Conservation (phyloP, 2,797 vertebrate genomes). For the Esox masquinongy region DNA sequence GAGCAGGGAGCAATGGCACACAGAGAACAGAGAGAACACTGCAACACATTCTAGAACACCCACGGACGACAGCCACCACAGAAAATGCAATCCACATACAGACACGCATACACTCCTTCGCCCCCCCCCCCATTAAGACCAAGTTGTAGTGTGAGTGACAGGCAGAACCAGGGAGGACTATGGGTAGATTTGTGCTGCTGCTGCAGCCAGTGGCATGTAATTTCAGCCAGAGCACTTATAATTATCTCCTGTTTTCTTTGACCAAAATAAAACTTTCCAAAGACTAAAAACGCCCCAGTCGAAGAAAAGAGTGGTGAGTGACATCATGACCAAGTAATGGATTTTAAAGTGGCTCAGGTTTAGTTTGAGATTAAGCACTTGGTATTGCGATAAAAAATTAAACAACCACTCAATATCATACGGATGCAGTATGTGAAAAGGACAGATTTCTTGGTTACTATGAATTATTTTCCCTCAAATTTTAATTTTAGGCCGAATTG, state of each 20-base stretch:
- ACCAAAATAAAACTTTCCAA: slow-evolving; percentile 46
- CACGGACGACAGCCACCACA: slow-evolving; percentile 15
- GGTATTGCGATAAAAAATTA: neutral
- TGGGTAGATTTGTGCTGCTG: rapidly evolving
- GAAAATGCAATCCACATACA: neutral
- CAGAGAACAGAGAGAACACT: slow-evolving; percentile 8
- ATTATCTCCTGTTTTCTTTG: slow-evolving; percentile 25
- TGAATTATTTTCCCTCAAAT: neutral
- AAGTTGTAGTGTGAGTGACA: slow-evolving; percentile 28
- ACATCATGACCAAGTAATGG: slow-evolving; percentile 51
- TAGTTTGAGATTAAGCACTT: slow-evolving; percentile 5
- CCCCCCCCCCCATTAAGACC: slow-evolving; percentile 1
- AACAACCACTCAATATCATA: neutral
- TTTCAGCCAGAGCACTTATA: slow-evolving; percentile 31
- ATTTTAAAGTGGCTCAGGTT: slow-evolving; percentile 1
- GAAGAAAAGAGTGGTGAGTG: slow-evolving; percentile 43
- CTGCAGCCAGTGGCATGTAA: neutral
- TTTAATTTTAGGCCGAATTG: neutral
- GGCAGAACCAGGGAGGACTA: slow-evolving; percentile 9
- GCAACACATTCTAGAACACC: slow-evolving; percentile 18
- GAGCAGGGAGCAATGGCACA: neutral
- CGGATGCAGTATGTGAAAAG: neutral
- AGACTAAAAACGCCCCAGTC: slow-evolving; percentile 28
- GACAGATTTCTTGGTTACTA: neutral
- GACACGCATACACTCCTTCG: neutral